Percentiles rank a stretch among this genome's conserved stretches.
Evolutionary conservation across 2,888 invertebrate species (phyloP).

Genomic region (Mechanitis mazaeus): DNA sequence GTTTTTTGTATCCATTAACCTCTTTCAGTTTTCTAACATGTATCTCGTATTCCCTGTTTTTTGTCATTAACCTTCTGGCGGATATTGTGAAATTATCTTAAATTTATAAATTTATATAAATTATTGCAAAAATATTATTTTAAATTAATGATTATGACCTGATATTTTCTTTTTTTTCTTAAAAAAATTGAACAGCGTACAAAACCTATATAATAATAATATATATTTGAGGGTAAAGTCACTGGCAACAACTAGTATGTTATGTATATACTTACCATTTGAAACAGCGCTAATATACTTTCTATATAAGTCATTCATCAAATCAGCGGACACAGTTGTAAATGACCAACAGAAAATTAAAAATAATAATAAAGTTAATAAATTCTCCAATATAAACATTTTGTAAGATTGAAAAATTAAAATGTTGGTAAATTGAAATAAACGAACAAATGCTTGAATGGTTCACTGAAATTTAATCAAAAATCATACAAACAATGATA

Average conservation of each 20-base stretch:
- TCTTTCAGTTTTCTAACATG: slow-evolving; percentile 56
- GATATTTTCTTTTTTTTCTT: too few species aligned
- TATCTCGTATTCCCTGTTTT: slow-evolving; percentile 43
- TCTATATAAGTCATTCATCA: slow-evolving; percentile 38
- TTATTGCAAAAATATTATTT: background rate
- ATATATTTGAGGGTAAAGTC: too few species aligned
- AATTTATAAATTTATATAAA: background rate
- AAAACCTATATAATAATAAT: too few species aligned
- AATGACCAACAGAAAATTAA: background rate
- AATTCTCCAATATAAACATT: slow-evolving; percentile 10
- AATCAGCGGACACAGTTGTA: slow-evolving; percentile 23
- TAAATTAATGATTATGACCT: too few species aligned
- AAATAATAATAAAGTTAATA: slow-evolving; percentile 3
- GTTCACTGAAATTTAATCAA: slow-evolving; percentile 46
- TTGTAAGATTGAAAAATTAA: background rate
- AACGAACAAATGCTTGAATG: slow-evolving; percentile 38
- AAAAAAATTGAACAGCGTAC: too few species aligned
- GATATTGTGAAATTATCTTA: slow-evolving; percentile 31
- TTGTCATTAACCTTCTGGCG: slow-evolving; percentile 38
- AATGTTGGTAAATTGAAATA: slow-evolving; percentile 24
- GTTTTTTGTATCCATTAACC: slow-evolving; percentile 57
- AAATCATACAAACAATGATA: slow-evolving; percentile 10
- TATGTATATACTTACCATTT: slow-evolving; percentile 31
- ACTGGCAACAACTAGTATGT: too few species aligned
- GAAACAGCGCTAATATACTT: slow-evolving; percentile 40